Conservation (phyloP, 2,113 vertebrate genomes). For the Notechis scutatus region DNA sequence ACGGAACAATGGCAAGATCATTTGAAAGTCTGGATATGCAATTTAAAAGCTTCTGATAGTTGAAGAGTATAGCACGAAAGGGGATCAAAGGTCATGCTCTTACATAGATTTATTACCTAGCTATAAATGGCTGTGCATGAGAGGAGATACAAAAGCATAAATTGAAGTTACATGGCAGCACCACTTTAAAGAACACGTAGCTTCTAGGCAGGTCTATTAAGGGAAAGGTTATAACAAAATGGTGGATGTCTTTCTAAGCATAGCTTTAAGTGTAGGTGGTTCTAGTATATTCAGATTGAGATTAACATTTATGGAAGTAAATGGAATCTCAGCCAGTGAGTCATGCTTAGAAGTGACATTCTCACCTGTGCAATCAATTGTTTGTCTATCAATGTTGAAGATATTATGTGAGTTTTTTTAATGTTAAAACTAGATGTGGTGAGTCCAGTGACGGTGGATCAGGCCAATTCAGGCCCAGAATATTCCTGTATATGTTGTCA, state of each 20-base stretch:
- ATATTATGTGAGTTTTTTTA: background rate
- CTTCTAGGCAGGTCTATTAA: background rate
- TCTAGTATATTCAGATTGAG: background rate
- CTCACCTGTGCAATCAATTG: background rate
- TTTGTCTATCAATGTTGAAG: background rate
- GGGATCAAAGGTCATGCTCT: background rate
- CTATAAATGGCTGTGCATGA: background rate
- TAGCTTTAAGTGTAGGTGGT: background rate
- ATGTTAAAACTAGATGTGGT: background rate
- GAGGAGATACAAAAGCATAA: background rate
- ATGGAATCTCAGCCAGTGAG: fast-evolving
- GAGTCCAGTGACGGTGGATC: background rate
- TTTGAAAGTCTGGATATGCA: conserved; percentile 2
- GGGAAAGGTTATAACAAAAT: fast-evolving
- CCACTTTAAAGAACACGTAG: background rate
- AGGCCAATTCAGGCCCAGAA: background rate
- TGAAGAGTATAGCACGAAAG: conserved; percentile 16
- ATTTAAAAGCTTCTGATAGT: conserved; percentile 17
- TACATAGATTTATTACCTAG: background rate
- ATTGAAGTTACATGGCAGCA: background rate
- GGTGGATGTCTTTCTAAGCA: background rate
- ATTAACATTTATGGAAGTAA: background rate
- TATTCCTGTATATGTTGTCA: background rate
- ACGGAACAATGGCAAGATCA: conserved; percentile 25
- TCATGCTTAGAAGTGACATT: background rate